Evolutionary conservation across 2,797 vertebrate species (phyloP), one percentile per base, ranked within the genome.

Genomic region (Eurystomus glaucurus): DNA sequence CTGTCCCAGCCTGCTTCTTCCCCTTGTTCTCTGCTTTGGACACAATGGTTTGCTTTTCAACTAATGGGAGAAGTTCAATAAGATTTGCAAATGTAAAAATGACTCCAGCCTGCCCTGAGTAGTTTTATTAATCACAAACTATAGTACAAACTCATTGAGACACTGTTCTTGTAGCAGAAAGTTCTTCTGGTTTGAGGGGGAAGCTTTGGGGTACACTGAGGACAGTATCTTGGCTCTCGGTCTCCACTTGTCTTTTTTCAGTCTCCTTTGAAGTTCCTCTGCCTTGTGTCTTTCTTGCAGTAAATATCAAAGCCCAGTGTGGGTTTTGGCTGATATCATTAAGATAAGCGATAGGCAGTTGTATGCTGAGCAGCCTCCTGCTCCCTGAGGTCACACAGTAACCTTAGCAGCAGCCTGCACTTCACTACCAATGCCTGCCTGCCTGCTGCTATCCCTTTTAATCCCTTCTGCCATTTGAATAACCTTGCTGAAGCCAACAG

Each of bases 381-480:
- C 70, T 91, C 83, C 41, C 77, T 43, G 54, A 11, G 17, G 61
- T 92, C 85, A 81, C 65, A 46, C 20, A 79, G n/a, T 65, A 72
- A 72, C 92, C 86, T 72, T 31, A 85, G 86, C 70, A 83, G 77
- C 89, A 54, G 62, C 46, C 61, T 45, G 54, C 2, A 3, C 69
- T 74, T 84, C 35, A 3, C 66, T 85, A 7, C 41, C 41, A 9
- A 70, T 65, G 46, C 60, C 83, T 43, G 61, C 41, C 70, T 88
- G 41, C 11, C 66, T 83, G 85, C 90, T 83, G 75, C 75, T 82
- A 8, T 82, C 33, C 20, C 23, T 89, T 64, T 57, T 95, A 92
- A 95, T 93, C 86, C 75, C 48, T 65, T 85, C 74, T 76, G 58
- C 85, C 86, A 74, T 93, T 91, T 89, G 80, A 89, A 89, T 77